Conservation (phyloP, 2,888 invertebrate genomes). For the Congeria kusceri region DNA sequence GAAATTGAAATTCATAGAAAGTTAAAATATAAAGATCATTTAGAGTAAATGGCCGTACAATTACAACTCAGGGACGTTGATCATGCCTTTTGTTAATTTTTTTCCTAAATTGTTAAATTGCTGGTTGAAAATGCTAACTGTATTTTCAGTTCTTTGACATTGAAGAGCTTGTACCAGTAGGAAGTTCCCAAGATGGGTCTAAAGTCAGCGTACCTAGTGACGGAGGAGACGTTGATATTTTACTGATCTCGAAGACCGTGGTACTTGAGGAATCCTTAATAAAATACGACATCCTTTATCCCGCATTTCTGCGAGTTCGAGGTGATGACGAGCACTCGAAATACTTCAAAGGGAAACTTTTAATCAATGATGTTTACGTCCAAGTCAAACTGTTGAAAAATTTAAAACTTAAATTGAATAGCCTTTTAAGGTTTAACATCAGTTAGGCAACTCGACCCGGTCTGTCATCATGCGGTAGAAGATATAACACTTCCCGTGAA, state of each 20-base stretch:
- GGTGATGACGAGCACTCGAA: slow-evolving; percentile 4
- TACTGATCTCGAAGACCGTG: slow-evolving; percentile 15
- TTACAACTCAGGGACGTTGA: too few species aligned
- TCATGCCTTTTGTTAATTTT: too few species aligned
- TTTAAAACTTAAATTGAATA: not conserved
- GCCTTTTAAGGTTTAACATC: not conserved
- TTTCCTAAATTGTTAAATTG: too few species aligned
- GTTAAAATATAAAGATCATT: too few species aligned
- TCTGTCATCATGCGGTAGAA: not conserved
- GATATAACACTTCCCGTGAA: not conserved
- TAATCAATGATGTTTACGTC: slow-evolving; percentile 3
- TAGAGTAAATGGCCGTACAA: too few species aligned
- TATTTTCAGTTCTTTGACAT: too few species aligned
- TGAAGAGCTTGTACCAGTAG: slow-evolving; percentile 14
- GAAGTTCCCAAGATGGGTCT: slow-evolving; percentile 36
- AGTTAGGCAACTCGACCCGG: not conserved
- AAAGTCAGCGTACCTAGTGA: slow-evolving; percentile 27
- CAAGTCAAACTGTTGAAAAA: not conserved
- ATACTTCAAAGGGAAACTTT: slow-evolving; percentile 5
- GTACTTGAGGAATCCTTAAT: slow-evolving; percentile 24
- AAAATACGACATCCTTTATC: slow-evolving; percentile 16
- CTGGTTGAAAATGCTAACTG: too few species aligned
- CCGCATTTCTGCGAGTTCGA: slow-evolving; percentile 34
- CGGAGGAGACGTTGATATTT: slow-evolving; percentile 33
- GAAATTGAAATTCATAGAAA: too few species aligned